phyloP scores from a whole-genome alignment of 1,140 invertebrate genomes.

The Araneus ventricosus region DNA sequence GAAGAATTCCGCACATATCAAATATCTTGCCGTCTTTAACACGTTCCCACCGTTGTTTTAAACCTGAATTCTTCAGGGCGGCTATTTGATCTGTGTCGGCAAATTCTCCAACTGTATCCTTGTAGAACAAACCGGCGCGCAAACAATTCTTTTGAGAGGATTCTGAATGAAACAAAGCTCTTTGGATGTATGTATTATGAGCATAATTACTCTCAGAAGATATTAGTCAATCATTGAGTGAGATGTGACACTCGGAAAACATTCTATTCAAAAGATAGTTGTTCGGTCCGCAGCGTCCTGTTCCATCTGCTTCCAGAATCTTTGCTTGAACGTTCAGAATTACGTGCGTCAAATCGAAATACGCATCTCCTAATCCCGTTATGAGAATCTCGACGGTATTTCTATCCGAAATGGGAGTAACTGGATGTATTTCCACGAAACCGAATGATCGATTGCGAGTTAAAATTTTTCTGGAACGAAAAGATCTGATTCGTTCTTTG shows the following conservation, averaged over 20 bases:
- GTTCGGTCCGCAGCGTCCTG: background rate
- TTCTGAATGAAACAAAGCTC: background rate
- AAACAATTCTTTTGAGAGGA: background rate
- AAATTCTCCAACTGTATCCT: background rate
- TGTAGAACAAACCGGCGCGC: background rate
- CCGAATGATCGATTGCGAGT: background rate
- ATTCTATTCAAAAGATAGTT: conserved; percentile 7
- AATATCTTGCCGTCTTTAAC: background rate
- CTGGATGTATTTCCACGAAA: background rate
- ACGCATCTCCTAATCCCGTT: background rate
- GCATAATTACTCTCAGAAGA: background rate
- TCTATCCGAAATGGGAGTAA: background rate
- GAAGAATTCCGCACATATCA: background rate
- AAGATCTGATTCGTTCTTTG: background rate
- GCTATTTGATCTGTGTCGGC: background rate
- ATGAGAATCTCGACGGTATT: background rate
- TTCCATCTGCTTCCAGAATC: background rate
- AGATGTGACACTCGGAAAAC: background rate
- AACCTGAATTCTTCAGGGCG: background rate
- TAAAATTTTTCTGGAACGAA: background rate
- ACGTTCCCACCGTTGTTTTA: background rate
- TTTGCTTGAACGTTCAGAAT: background rate
- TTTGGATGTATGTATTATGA: background rate
- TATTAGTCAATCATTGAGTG: background rate
- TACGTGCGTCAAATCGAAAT: background rate